Base-by-base conservation (phyloP, 2,113 vertebrate genomes). In the Cyanoliseus patagonus region DNA sequence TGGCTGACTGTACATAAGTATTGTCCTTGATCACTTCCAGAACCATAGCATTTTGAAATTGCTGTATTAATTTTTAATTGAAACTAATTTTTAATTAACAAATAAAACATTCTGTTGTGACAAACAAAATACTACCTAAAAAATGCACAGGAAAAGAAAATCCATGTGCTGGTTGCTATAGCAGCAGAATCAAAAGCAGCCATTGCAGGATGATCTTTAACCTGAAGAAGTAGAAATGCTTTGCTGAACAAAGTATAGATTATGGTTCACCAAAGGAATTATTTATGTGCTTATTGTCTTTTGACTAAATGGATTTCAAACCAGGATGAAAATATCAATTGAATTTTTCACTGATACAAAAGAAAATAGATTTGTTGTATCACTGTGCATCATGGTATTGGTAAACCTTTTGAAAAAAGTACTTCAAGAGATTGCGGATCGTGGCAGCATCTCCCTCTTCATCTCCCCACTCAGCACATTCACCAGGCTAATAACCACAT, bases 171-270 rank as follows among this genome's bases (percentile, higher is more conserved):
- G 30, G 91, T 94, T 95, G 92, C 95, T 95, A 96, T 96, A 94
- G 88, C 92, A 96, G 80, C 90, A 93, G 52, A 93, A 92, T 83
- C 31, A 91, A 78, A 94, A 91, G n/a, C 82, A 94, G 19, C 59
- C 70, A 63, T 80, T 80, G 80, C 9, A 79, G 47, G 89, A 77
- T 88, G 68, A 83, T 95, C 70, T 91, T 94, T 92, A 93, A 81
- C 93, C 76, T 8, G 11, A 86, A 85, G n/a, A 83, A 88, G 55
- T 1, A 83, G 69, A 74, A 88, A 83, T 68, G 47, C 35, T 88
- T 90, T 92, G 55, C 66, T 61, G 53, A 92, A 66, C 35, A 35
- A 93, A 59, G 49, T 82, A 13, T 24, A 64, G 44, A 47, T 64
- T 73, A 47, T 47, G 18, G 19, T 52, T 42, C 62, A 69, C n/a